Conservation (phyloP, 2,888 invertebrate genomes). For the Pantelozetes paolii region DNA sequence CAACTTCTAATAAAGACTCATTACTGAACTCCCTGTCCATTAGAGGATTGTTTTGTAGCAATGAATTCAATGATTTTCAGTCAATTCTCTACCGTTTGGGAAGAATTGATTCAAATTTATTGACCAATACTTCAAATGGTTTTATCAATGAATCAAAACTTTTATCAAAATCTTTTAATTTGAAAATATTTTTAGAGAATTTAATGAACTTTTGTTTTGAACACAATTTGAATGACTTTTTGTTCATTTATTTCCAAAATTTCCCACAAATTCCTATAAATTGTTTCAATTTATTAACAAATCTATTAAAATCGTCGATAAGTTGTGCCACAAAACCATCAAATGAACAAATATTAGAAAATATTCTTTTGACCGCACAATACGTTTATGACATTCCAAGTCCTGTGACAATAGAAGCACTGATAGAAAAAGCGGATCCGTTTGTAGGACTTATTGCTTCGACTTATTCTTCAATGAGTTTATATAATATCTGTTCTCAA, state of each 20-base stretch:
- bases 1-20: background rate
- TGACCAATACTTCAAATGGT: background rate
- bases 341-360: background rate
- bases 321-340: conserved; percentile 30
- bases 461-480: conserved; percentile 5
- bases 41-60: background rate
- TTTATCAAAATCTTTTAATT: conserved; percentile 1
- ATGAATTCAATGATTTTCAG: conserved; percentile 26
- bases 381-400: conserved; percentile 2
- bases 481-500: background rate
- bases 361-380: conserved; percentile 7
- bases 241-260: conserved; percentile 32
- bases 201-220: conserved; percentile 36
- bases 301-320: background rate
- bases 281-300: background rate
- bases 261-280: background rate
- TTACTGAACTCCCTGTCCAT: conserved; percentile 3
- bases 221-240: conserved; percentile 35
- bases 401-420: conserved; percentile 17
- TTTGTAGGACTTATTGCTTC: conserved; percentile 21
- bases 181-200: background rate
- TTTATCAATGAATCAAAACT: background rate
- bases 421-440: background rate
- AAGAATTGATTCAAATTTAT: background rate
- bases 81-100: background rate